Evolutionary conservation across 2,113 vertebrate genomes (phyloP), one percentile per base, ranked within the genome.

Genomic region (Strigops habroptila): DNA sequence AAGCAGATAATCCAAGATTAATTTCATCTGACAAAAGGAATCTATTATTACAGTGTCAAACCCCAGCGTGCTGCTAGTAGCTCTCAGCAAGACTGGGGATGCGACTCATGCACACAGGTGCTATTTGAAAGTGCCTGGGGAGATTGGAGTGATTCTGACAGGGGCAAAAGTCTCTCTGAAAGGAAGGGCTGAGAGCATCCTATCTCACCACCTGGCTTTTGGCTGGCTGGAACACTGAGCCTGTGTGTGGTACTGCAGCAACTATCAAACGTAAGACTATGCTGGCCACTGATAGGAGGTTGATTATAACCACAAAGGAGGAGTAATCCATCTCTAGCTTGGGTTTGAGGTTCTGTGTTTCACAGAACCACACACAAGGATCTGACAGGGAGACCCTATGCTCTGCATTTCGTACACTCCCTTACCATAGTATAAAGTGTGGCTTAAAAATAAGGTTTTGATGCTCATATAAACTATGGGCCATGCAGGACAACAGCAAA

Each of bases 1-100:
- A 97, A 97, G 97, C 97, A 97, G 96, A 97, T 97, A 97, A 97
- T 97, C 96, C 95, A 96, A 96, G 96, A 97, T 97, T 97, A 97
- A 97, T 97, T 97, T 96, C 92, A 95, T 90, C 88, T 96, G 93
- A 97, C 95, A 97, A 97, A 97, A 93, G 81, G 91, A 95, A 94
- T 86, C 86, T 96, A 95, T 96, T 95, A 95, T 95, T 93, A 82
- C 81, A 91, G 73, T 88, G 94, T 96, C 96, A 92, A 88, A 96
- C 78, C 94, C 81, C 5, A 11, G 51, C 31, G 43, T 93, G 81
- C 46, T 64, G 76, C 86, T 77, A 33, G 86, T 8, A 93, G 81
- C 93, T 95, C 78, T 93, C 77, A 92, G 93, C 63, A 73, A 91
- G 82, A 59, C 79, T 49, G 69, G 79, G 93, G 93, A 90, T 81